phyloP scores from a whole-genome alignment of 2,797 vertebrate species.

The Erpetoichthys calabaricus region DNA sequence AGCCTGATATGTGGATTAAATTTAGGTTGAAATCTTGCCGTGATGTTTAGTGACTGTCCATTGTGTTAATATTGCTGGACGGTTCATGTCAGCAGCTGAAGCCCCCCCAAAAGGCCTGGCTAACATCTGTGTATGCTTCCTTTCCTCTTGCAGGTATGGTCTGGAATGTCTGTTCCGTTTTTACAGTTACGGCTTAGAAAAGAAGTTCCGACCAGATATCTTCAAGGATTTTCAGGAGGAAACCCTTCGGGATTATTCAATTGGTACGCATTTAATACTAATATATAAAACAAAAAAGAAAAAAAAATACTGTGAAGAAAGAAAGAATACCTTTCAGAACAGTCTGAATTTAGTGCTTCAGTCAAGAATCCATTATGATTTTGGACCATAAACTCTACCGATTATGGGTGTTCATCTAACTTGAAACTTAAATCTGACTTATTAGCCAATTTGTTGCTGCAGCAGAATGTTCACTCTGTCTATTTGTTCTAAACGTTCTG shows the following conservation, averaged over 20 bases:
- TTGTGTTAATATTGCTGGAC: too few relatives aligned
- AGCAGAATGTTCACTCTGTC: too few relatives aligned
- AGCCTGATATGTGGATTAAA: too few relatives aligned
- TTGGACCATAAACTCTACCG: too few relatives aligned
- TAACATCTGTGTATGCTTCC: not conserved
- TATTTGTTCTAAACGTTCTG: too few relatives aligned
- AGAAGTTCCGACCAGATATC: constrained; percentile 78
- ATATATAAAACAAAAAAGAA: not conserved
- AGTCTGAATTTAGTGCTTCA: constrained; percentile 9
- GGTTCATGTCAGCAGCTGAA: too few relatives aligned
- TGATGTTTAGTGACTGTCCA: too few relatives aligned
- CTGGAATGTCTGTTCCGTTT: constrained; percentile 91
- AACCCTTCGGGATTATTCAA: constrained; percentile 82
- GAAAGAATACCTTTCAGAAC: not conserved
- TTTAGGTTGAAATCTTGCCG: too few relatives aligned
- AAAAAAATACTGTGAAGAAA: not conserved
- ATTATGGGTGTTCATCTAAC: too few relatives aligned
- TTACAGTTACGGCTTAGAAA: constrained; percentile 93
- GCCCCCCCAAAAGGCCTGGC: too few relatives aligned
- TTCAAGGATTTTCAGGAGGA: constrained; percentile 91
- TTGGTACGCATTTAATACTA: constrained; percentile 48
- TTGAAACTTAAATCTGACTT: too few relatives aligned
- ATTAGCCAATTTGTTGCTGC: too few relatives aligned
- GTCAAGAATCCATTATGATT: not conserved
- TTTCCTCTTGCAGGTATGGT: constrained; percentile 61